Percentiles rank a stretch among this genome's conserved stretches.
phyloP scores from a whole-genome alignment of 2,113 vertebrate species.

The Taxidea taxus region DNA sequence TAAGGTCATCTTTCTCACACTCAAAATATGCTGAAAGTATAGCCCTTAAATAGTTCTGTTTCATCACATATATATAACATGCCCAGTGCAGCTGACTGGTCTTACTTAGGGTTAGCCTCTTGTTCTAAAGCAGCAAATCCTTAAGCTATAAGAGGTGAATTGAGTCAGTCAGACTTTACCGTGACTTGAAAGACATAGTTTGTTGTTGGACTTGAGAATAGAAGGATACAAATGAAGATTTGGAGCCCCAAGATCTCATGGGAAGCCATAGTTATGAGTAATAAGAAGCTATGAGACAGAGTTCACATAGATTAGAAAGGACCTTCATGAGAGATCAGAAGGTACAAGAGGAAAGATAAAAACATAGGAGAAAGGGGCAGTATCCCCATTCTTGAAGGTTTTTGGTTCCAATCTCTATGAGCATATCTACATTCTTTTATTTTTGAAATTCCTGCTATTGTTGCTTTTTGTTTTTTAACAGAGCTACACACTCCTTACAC shows the following conservation, averaged over 20 bases:
- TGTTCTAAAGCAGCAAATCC: neutral
- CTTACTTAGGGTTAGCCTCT: neutral
- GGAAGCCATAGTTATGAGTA: neutral
- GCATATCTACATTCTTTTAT: neutral
- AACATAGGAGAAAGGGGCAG: neutral
- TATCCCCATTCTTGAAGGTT: neutral
- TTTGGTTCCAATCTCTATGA: neutral
- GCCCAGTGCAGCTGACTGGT: too few species aligned
- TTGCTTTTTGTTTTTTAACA: neutral
- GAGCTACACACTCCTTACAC: neutral
- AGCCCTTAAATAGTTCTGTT: neutral
- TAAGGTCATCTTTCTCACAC: neutral
- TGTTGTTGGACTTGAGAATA: neutral
- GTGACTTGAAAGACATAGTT: neutral
- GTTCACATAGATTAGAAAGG: neutral
- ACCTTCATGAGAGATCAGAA: neutral
- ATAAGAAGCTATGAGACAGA: neutral
- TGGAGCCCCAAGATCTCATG: accelerated
- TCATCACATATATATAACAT: neutral
- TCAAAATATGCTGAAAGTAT: neutral
- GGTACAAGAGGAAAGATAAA: neutral
- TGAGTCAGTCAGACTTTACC: neutral
- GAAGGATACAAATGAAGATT: neutral
- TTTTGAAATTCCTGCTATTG: neutral
- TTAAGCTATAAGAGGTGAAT: neutral